Evolutionary conservation across 2,888 invertebrate genomes (phyloP).

Genomic region (Ichneumon xanthorius): DNA sequence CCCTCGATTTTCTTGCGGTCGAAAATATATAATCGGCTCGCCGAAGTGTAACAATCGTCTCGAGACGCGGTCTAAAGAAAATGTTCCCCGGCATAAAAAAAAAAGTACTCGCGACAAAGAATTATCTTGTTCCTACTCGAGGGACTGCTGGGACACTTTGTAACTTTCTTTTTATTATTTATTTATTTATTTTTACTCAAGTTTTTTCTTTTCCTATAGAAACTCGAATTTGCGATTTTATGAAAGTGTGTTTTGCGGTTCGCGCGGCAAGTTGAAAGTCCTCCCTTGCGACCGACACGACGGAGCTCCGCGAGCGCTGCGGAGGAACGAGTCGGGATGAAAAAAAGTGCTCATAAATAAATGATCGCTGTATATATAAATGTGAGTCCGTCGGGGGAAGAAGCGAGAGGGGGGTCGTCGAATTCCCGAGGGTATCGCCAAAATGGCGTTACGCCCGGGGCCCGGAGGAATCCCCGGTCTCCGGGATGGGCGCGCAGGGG

Average conservation of each 20-base stretch:
- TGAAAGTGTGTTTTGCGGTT: not conserved
- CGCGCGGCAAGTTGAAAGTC: not conserved
- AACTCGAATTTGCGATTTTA: constrained; percentile 24
- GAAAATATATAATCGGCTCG: not conserved
- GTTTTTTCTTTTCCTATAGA: constrained; percentile 1
- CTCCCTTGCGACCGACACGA: not conserved
- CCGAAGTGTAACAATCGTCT: not conserved
- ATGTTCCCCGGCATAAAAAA: not conserved
- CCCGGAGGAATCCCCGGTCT: constrained; percentile 73
- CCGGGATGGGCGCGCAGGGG: constrained; percentile 71
- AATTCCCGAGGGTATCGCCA: constrained; percentile 37
- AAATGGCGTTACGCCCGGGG: constrained; percentile 36
- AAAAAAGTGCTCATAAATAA: constrained; percentile 41
- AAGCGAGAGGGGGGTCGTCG: constrained; percentile 2
- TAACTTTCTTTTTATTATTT: not conserved
- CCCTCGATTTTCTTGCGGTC: constrained; percentile 8
- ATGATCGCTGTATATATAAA: constrained; percentile 40
- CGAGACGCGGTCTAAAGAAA: not conserved
- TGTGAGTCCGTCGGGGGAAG: constrained; percentile 2
- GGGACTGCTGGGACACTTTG: constrained; percentile 1
- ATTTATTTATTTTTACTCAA: no score
- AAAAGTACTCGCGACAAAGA: constrained; percentile 1
- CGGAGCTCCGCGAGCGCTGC: not conserved
- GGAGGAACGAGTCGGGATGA: not conserved
- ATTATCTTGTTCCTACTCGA: constrained; percentile 8